Base-by-base conservation (phyloP, 2,797 vertebrate genomes). In the Eidolon dupreanum region DNA sequence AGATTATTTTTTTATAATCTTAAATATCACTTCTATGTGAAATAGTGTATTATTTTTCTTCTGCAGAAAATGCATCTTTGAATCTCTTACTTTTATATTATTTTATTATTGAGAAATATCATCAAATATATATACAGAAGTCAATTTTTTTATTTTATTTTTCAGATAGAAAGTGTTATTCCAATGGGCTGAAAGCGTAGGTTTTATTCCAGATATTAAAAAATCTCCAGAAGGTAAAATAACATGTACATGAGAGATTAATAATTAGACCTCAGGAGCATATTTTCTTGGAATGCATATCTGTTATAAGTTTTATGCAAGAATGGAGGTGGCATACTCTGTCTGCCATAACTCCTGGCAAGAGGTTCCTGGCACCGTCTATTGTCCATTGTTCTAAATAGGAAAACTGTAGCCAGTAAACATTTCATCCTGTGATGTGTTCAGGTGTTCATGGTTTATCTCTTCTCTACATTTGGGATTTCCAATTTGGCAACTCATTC, bases 391-490 rank as follows among this genome's bases (percentile, higher is more conserved):
- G 0, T 81, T 84, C 46, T 36, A 90, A 38, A 38, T 2, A 79
- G 38, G 11, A 65, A 55, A 83, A 83, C 2, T 74, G 3, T 15
- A 79, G 26, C n/a, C 31, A 86, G 22, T 36, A 88, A 33, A 49
- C 10, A 74, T 84, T 53, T 82, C 9, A 85, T 66, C 22, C 43
- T 70, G 82, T 94, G 33, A 78, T 93, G n/a, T 57, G 6, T 55
- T 93, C 88, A 95, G 84, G 28, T 95, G 31, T 85, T 68, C 51
- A 4, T 74, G 59, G 38, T 74, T 79, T 77, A 70, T 65, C 43
- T 46, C 26, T 95, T 70, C 43, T 95, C 65, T 55, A 19, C 13
- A 38, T 94, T 90, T 88, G 43, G 11, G 90, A 92, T 86, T 96
- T 94, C 78, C 13, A 93, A 6, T 66, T 46, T 92, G 36, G 17